Base-by-base conservation (phyloP, 2,888 invertebrate genomes). In the Mesochorus sp. region DNA sequence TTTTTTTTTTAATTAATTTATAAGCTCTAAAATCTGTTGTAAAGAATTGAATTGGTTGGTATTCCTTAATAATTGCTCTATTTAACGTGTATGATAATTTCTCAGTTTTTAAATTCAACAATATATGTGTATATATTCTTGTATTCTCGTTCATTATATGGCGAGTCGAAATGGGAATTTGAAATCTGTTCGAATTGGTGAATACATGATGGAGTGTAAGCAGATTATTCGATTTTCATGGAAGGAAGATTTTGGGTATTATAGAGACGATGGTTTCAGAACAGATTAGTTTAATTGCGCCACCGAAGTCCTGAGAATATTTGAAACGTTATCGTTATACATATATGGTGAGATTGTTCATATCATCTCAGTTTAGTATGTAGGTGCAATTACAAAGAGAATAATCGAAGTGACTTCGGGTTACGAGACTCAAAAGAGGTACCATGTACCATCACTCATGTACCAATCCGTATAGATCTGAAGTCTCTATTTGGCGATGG, bases 391-490 rank as follows among this genome's bases (percentile, higher is more conserved):
- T 68, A 51, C 39, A 34, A 17, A 66, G 51, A 70, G 49, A 47
- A 28, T 62, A 64, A 77, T 72, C 62, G 75, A 64, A 61, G 31
- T 39, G 28, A 37, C 26, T 21, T 21, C 12, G 55, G 72, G 57
- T 19, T 37, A 24, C 19, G 21, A 19, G n/a, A 31, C 6, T n/a
- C 34, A 42, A 31, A 5, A 19, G 31, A 55, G 28, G 55, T 37
- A 37, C 12, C 2, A n/a, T 37, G n/a, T n/a, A 37, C 8, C 37
- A 10, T 37, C 37, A n/a, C 37, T 6, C 31, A 3, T 5, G 8
- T 6, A 2, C 37, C 37, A n/a, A 10, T 37, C 37, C 8, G 37
- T 12, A 6, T 2, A 10, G 2, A n/a, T 37, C 37, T 12, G n/a
- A 37, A 26, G 49, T 49, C 49, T 47, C 34, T 26, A 51, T 49